These are phyloP conservation scores for Dendrophyllia cribrosa DNA, from an alignment of 64 coral and sea anemone species.

Conservation along the genomic window DNA sequence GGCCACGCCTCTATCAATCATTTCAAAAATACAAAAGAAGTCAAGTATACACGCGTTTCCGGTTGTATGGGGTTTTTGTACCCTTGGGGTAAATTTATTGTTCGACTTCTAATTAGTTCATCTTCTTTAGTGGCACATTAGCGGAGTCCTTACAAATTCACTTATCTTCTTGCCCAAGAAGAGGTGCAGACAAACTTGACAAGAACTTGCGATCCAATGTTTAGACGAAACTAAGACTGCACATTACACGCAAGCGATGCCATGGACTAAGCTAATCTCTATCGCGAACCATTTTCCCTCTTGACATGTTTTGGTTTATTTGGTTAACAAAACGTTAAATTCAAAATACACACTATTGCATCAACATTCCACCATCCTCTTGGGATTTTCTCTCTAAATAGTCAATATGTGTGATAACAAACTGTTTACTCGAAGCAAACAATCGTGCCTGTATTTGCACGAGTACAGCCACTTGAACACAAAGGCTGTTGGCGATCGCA, in stretches of 20 bases:
- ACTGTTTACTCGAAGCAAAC: conserved; percentile 27
- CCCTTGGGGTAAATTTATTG: conserved; percentile 46
- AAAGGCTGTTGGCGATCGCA: not conserved
- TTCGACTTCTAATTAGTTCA: conserved; percentile 31
- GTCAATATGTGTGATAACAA: conserved; percentile 14
- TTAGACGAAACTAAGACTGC: not conserved
- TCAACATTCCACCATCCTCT: not conserved
- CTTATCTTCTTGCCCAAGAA: not conserved
- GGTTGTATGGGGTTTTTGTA: conserved; percentile 28
- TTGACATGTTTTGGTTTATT: not conserved
- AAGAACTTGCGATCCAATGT: not conserved
- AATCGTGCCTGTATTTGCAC: conserved; percentile 14
- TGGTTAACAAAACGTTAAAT: not conserved
- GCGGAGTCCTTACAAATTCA: conserved; percentile 1
- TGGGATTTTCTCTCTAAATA: not conserved
- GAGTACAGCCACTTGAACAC: conserved; percentile 26
- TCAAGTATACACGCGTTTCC: conserved; percentile 53
- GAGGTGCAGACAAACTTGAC: not conserved
- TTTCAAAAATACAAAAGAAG: conserved; percentile 67
- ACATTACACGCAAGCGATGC: not conserved
- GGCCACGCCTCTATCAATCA: conserved; percentile 74
- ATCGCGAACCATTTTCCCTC: not conserved
- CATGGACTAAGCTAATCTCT: not conserved
- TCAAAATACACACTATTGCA: not conserved
- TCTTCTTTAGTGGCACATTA: not conserved